These are phyloP conservation scores for Goniozus legneri DNA, from an alignment of 1,140 invertebrate genomes.

Conservation along the genomic window DNA sequence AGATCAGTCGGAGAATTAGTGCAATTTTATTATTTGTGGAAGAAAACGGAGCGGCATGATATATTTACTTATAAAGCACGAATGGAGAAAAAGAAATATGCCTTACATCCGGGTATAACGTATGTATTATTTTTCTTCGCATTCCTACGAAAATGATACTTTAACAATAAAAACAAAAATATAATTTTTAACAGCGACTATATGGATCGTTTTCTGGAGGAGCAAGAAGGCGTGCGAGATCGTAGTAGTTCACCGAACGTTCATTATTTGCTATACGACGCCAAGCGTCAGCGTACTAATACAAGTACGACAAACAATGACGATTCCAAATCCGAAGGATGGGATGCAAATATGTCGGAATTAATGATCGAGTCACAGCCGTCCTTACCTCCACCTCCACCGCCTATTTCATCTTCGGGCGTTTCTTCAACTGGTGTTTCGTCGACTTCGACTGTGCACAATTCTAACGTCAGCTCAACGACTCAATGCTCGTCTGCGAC, in stretches of 20 bases:
- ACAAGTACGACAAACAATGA: constrained; percentile 37
- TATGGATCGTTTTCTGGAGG: constrained; percentile 74
- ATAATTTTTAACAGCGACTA: constrained; percentile 63
- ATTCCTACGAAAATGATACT: not conserved
- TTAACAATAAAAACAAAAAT: constrained; percentile 26
- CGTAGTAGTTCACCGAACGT: constrained; percentile 58
- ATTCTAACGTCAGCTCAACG: constrained; percentile 16
- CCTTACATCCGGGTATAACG: constrained; percentile 72
- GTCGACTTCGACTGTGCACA: constrained; percentile 18
- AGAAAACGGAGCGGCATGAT: constrained; percentile 97
- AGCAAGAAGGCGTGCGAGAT: constrained; percentile 60
- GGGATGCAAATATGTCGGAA: constrained; percentile 34
- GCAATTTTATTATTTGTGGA: constrained; percentile 99
- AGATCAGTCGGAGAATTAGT: constrained; percentile 95
- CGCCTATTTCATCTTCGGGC: constrained; percentile 13
- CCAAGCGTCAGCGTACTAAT: constrained; percentile 56
- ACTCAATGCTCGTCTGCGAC: constrained; percentile 14
- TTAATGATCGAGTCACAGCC: constrained; percentile 9
- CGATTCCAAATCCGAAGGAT: constrained; percentile 40
- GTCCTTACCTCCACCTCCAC: constrained; percentile 22
- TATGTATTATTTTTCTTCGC: constrained; percentile 44
- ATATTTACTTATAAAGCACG: constrained; percentile 74
- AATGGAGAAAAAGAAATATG: constrained; percentile 76
- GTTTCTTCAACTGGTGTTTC: constrained; percentile 4
- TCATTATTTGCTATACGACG: constrained; percentile 64